Percentiles rank a stretch among this genome's conserved stretches.
phyloP scores from a whole-genome alignment of 2,113 vertebrate genomes.

The Mirounga angustirostris region DNA sequence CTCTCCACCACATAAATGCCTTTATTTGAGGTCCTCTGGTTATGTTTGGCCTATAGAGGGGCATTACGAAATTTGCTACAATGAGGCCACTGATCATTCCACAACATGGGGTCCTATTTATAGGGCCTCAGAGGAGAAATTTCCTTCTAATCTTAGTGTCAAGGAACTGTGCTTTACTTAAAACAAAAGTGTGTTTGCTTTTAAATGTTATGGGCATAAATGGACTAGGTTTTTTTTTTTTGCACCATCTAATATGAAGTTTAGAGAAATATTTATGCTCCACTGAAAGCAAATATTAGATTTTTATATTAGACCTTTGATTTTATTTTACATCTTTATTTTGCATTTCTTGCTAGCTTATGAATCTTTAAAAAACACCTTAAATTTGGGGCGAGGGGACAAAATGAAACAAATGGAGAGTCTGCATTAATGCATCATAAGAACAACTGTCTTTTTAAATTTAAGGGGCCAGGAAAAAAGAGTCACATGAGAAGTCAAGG shows the following conservation, averaged over 20 bases:
- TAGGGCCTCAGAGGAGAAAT: not conserved
- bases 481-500: not conserved
- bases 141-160: not conserved
- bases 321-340: conserved; percentile 15
- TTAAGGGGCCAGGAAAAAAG: not conserved
- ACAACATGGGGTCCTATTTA: not conserved
- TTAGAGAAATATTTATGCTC: not conserved
- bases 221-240: not conserved
- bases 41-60: rapidly evolving
- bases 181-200: not conserved
- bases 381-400: not conserved
- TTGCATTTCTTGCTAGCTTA: conserved; percentile 51
- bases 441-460: not conserved
- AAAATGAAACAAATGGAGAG: conserved; percentile 43
- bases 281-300: not conserved
- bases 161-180: not conserved
- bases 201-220: conserved; percentile 14
- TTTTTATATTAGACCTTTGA: not conserved
- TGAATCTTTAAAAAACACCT: conserved; percentile 23
- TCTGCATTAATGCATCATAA: not conserved
- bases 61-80: not conserved
- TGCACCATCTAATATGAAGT: not conserved
- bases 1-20: not conserved
- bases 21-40: not conserved
- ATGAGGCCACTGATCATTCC: not conserved